Conservation (phyloP, 2,113 vertebrate species). For the Vicugna pacos region DNA sequence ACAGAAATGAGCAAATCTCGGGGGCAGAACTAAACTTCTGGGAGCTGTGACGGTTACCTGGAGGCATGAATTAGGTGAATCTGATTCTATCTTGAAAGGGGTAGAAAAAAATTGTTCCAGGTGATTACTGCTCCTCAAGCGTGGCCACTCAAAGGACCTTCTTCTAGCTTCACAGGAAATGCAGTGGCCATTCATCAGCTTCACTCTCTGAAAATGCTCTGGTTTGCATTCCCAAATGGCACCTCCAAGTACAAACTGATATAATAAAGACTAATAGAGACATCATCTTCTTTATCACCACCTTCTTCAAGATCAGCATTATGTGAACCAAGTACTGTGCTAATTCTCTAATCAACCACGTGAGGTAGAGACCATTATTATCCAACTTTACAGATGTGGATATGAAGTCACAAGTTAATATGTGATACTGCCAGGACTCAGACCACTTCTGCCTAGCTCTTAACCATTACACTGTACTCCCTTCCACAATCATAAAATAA, state of each 20-base stretch:
- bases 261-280: background rate
- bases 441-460: background rate
- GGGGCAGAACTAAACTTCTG: slow-evolving; percentile 40
- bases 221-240: background rate
- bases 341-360: background rate
- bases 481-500: background rate
- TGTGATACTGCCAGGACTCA: background rate
- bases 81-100: slow-evolving; percentile 59
- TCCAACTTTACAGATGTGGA: background rate
- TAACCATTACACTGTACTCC: background rate
- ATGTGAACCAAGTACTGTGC: background rate
- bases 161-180: background rate
- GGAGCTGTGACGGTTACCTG: background rate
- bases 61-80: slow-evolving; percentile 39
- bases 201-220: background rate
- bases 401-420: background rate
- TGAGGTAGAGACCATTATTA: background rate
- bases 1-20: slow-evolving; percentile 64
- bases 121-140: background rate
- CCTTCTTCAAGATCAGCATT: background rate
- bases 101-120: slow-evolving; percentile 18
- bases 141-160: background rate
- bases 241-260: background rate
- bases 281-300: background rate
- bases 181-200: background rate